A percentile compares a stretch with the other conserved stretches of the same genome.
Evolutionary conservation across 2,888 invertebrate species (phyloP).

Genomic region (Conops quadrifasciatus): DNA sequence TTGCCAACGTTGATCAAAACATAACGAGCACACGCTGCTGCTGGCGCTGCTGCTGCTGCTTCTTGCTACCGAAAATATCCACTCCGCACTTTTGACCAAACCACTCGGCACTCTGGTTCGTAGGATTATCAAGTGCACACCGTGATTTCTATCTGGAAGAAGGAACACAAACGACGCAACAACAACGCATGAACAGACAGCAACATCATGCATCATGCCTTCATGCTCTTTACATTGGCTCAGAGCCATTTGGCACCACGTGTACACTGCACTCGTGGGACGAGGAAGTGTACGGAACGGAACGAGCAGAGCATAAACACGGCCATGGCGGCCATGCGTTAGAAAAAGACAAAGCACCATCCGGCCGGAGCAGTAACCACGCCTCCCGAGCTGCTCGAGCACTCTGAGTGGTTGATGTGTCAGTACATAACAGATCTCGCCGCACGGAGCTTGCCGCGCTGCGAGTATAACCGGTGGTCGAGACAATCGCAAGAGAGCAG

Average conservation of each 20-base stretch:
- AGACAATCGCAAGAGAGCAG: conserved; percentile 18
- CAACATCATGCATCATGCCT: not conserved
- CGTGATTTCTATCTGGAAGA: no score
- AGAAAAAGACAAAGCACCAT: conserved; percentile 1
- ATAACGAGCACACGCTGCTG: no score
- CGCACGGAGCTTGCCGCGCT: no score
- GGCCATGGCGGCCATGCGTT: not conserved
- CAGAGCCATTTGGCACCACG: not conserved
- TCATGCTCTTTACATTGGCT: not conserved
- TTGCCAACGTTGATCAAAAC: no score
- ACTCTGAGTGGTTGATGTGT: conserved; percentile 18
- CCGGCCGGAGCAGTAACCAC: not conserved
- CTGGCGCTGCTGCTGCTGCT: no score
- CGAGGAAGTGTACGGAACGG: not conserved
- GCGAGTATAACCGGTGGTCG: not conserved
- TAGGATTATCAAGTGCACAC: no score
- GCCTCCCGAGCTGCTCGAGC: conserved; percentile 8
- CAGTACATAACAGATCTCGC: conserved; percentile 28
- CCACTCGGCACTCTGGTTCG: no score
- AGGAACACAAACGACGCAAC: no score
- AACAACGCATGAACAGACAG: no score
- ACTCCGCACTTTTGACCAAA: no score
- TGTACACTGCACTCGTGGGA: not conserved
- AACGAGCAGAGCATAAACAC: not conserved
- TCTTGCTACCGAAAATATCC: no score